Percentiles rank a stretch among this genome's conserved stretches.
These are phyloP conservation scores for Chaetodon auriga DNA, from an alignment of 2,113 vertebrate species.

Conservation along the genomic window DNA sequence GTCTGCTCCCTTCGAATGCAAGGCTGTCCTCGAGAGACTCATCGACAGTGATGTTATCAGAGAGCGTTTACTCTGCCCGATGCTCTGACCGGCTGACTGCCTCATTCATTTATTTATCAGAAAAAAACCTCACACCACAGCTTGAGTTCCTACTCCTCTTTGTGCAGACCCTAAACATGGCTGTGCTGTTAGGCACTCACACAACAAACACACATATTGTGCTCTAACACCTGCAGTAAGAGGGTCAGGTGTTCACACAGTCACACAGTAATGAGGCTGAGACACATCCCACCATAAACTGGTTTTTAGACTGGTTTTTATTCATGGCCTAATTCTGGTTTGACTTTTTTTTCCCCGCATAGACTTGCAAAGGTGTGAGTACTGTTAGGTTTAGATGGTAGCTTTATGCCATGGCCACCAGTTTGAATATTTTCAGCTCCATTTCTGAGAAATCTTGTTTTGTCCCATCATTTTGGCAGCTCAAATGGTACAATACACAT, in stretches of 20 bases:
- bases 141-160: conserved; percentile 33
- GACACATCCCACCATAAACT: neutral
- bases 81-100: neutral
- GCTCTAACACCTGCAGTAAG: neutral
- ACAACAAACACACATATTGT: neutral
- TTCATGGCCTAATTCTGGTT: neutral
- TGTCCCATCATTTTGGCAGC: neutral
- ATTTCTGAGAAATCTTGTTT: neutral
- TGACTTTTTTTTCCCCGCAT: too few species aligned
- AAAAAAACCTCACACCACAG: conserved; percentile 26
- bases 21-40: neutral
- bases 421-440: neutral
- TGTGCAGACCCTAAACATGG: neutral
- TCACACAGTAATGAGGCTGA: neutral
- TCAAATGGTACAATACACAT: too few species aligned
- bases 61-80: conserved; percentile 11
- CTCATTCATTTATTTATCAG: conserved; percentile 78
- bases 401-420: too few species aligned
- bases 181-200: neutral
- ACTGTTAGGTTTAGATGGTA: too few species aligned
- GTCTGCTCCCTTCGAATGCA: neutral
- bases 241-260: neutral
- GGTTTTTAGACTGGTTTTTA: neutral
- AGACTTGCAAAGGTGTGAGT: neutral
- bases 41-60: conserved; percentile 49